A percentile compares a stretch with the other conserved stretches of the same genome.
Evolutionary conservation across 2,797 vertebrate species (phyloP).

Genomic region (Periophthalmus magnuspinnatus): DNA sequence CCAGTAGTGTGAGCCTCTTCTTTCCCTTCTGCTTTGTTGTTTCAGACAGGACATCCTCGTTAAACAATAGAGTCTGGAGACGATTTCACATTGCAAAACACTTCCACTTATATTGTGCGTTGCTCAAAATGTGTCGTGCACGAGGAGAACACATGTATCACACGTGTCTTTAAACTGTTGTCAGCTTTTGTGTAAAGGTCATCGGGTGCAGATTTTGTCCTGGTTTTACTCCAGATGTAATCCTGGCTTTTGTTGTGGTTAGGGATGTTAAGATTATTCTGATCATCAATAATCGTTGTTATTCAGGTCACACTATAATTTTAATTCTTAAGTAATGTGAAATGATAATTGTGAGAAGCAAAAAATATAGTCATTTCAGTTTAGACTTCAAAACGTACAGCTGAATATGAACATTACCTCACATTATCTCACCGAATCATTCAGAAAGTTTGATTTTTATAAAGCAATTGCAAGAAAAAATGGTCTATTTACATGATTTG

Average conservation of each 20-base stretch:
- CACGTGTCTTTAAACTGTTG: not conserved
- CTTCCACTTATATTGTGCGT: conserved; percentile 5
- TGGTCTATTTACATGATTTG: no score
- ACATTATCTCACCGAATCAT: no score
- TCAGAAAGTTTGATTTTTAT: no score
- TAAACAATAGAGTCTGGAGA: conserved; percentile 55
- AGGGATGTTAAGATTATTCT: not conserved
- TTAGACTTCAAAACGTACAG: no score
- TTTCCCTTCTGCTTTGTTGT: conserved; percentile 57
- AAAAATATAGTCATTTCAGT: not conserved
- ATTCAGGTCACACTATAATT: not conserved
- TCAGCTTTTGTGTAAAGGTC: conserved; percentile 3
- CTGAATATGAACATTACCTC: no score
- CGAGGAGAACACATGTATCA: conserved; percentile 1
- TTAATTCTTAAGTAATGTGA: not conserved
- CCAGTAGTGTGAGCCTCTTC: conserved; percentile 26
- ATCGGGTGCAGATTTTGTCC: not conserved
- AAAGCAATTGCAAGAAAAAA: no score
- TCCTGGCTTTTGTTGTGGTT: not conserved
- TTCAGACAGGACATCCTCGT: conserved; percentile 68
- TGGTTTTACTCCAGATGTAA: not conserved
- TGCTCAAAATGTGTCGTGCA: conserved; percentile 19
- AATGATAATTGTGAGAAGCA: not conserved
- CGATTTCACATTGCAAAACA: conserved; percentile 19
- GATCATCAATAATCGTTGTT: not conserved